phyloP scores from a whole-genome alignment of 1,140 invertebrate genomes.

The Kradibia gibbosae region DNA sequence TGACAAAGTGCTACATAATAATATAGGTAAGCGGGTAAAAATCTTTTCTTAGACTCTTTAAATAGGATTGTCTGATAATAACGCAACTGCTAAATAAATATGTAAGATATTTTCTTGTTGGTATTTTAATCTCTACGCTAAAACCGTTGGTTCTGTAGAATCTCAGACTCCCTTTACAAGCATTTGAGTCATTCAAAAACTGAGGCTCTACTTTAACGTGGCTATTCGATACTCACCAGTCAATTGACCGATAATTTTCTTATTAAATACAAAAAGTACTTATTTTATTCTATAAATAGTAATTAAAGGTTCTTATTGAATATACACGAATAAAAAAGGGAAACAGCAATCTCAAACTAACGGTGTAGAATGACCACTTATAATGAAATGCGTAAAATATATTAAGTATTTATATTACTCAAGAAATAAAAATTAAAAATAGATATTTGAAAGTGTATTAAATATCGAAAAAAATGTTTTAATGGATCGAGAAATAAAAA shows the following conservation, averaged over 20 bases:
- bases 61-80: constrained; percentile 24
- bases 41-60: constrained; percentile 30
- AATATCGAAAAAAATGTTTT: constrained; percentile 31
- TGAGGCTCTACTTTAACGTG: neutral
- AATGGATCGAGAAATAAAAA: constrained; percentile 5
- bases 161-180: constrained; percentile 50
- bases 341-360: constrained; percentile 53
- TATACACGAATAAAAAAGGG: constrained; percentile 29
- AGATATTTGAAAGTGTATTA: constrained; percentile 22
- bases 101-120: constrained; percentile 68
- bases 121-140: constrained; percentile 67
- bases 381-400: constrained; percentile 51
- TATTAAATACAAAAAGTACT: no score
- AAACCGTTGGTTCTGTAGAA: constrained; percentile 59
- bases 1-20: constrained; percentile 11
- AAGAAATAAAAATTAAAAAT: constrained; percentile 50
- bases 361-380: constrained; percentile 66
- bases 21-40: constrained; percentile 14
- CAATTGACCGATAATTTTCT: no score
- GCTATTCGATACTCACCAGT: no score
- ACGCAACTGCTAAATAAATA: constrained; percentile 49
- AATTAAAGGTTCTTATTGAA: neutral
- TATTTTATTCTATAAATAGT: neutral
- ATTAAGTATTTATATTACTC: constrained; percentile 45
- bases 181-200: neutral